These are phyloP conservation scores for Caprella mutica DNA, from an alignment of 2,888 invertebrate species.

Conservation along the genomic window DNA sequence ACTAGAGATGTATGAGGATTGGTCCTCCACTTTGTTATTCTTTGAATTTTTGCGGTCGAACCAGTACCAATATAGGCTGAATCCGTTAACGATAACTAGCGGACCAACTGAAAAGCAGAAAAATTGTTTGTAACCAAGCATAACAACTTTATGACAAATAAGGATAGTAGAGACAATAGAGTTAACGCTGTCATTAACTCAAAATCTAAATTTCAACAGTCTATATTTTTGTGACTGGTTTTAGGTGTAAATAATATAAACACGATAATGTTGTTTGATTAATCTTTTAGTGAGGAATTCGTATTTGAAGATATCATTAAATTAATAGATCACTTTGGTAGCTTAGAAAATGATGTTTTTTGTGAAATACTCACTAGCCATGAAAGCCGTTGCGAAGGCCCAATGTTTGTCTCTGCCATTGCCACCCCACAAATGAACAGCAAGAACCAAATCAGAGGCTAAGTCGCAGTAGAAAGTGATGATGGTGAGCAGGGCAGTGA, in stretches of 20 bases:
- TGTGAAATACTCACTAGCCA: background rate
- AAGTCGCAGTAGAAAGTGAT: constrained; percentile 22
- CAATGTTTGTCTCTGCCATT: constrained; percentile 17
- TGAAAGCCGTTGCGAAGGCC: constrained; percentile 14
- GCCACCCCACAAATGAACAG: constrained; percentile 10
- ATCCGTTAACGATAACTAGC: constrained; percentile 17
- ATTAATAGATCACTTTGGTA: background rate
- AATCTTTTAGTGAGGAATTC: background rate
- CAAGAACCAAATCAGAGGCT: constrained; percentile 15
- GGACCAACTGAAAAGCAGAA: constrained; percentile 13
- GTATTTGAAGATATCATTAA: background rate
- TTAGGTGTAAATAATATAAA: background rate
- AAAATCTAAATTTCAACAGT: too few species aligned
- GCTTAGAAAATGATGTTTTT: background rate
- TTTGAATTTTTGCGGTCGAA: constrained; percentile 13
- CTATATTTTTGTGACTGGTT: too few species aligned
- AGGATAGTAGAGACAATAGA: too few species aligned
- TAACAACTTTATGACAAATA: background rate
- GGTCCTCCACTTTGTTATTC: too few species aligned
- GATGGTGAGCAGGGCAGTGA: constrained; percentile 18
- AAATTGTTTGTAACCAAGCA: background rate
- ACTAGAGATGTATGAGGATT: too few species aligned
- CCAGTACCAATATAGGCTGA: constrained; percentile 33
- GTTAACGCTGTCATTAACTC: too few species aligned
- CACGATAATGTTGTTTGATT: background rate